Evolutionary conservation across 2,113 vertebrate species (phyloP).

Genomic region (Chaetops frenatus): DNA sequence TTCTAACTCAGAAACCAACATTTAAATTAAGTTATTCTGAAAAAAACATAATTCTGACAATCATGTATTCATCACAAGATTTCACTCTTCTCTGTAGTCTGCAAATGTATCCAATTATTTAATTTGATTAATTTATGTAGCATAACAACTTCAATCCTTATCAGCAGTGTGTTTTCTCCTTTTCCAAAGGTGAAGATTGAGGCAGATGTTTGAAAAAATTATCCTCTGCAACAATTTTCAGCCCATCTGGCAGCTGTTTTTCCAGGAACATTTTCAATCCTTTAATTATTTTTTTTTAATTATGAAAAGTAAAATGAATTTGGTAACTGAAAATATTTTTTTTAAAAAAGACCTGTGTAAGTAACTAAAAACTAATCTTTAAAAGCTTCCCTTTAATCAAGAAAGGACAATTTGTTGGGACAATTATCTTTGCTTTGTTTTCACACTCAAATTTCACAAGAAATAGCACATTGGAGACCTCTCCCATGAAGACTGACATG

Average conservation of each 20-base stretch:
- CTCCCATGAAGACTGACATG: not conserved
- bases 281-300: not conserved
- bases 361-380: not conserved
- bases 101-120: not conserved
- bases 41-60: not conserved
- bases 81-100: not conserved
- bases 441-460: not conserved
- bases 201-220: not conserved
- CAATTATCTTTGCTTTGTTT: not conserved
- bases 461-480: not conserved
- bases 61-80: not conserved
- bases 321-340: not conserved
- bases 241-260: not conserved
- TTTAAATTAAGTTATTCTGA: not conserved
- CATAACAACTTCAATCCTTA: not conserved
- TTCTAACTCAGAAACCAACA: not conserved
- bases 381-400: not conserved
- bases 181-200: not conserved
- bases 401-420: not conserved
- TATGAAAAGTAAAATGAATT: not conserved
- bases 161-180: not conserved
- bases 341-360: fast-evolving
- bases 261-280: not conserved
- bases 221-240: not conserved
- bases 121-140: not conserved